These are phyloP conservation scores for Anoplolepis gracilipes DNA, from an alignment of 1,140 invertebrate species.

Conservation along the genomic window DNA sequence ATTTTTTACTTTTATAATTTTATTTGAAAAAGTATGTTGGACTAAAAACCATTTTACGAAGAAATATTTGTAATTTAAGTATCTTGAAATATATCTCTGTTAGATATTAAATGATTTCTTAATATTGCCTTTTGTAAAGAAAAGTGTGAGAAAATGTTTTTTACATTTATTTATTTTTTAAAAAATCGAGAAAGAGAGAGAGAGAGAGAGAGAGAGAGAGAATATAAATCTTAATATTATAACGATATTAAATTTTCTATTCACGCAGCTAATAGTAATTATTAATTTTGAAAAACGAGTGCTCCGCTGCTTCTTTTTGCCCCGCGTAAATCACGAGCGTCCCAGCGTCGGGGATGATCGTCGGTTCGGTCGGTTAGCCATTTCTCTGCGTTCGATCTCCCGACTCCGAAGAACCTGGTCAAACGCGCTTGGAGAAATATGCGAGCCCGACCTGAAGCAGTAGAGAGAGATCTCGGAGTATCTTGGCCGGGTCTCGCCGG, in stretches of 20 bases:
- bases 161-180: no score
- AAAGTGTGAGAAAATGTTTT: neutral
- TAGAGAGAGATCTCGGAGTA: conserved; percentile 84
- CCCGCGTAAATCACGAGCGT: conserved; percentile 8
- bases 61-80: neutral
- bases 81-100: neutral
- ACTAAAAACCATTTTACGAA: neutral
- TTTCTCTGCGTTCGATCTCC: conserved; percentile 52
- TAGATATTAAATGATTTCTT: neutral
- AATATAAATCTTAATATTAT: neutral
- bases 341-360: conserved; percentile 1
- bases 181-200: no score
- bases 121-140: neutral
- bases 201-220: no score
- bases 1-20: neutral
- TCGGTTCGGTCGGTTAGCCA: conserved; percentile 46
- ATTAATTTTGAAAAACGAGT: neutral
- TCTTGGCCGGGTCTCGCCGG: conserved; percentile 86
- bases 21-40: neutral
- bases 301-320: neutral
- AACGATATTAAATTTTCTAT: neutral
- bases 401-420: conserved; percentile 65
- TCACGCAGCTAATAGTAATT: neutral
- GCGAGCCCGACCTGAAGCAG: conserved; percentile 67
- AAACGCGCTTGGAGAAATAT: conserved; percentile 70